Evolutionary conservation across 30 jellyfish, hydroid and myxozoan species (phyloP), one percentile per base, ranked within the genome.

Genomic region (Mastigias papua): DNA sequence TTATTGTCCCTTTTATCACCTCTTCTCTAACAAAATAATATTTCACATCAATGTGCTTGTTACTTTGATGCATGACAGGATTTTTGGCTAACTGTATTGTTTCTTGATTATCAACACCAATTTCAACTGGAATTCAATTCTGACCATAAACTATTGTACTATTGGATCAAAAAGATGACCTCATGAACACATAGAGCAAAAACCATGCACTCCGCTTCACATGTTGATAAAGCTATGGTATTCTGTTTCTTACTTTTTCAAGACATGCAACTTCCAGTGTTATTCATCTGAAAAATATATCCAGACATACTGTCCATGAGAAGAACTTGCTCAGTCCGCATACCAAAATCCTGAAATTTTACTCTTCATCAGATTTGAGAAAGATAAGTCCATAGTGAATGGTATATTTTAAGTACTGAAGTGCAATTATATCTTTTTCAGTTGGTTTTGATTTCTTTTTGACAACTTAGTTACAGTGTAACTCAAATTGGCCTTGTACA

Each of bases 21-120:
- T 70, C 88, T 50, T 82, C 92, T 35, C 87, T 25, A 28, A 82
- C 70, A 64, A 63, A 81, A 63, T 81, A 86, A 67, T 62, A 81
- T 81, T 65, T 81, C 48, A 61, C 61, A 35, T 46, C 86, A 37
- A 82, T 82, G 32, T 82, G 86, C 63, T 82, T 82, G 27, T 73
- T 82, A 15, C 92, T 51, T 48, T 82, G 80, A 69, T 82, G 92
- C 1, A 30, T 33, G 13, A 33, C 50, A 22, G 87, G 60, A 35
- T 74, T 54, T 48, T 64, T 87, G 30, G 35, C 29, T 16, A 0
- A 34, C 5, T 64, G 78, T 27, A 35, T 64, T 10, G 69, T 64
- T 20, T 74, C 84, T 73, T 73, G 84, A 33, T 73, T 32, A 23
- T n/a, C 34, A n/a, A 28, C 31, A 6, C 0, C 73, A 6, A 28